Conservation (phyloP, 1,140 invertebrate species). For the fruit fly (Drosophila melanogaster) region Release_6_plus_ISO1_MT NC_004354.4:16424501-16425000, state of each 20-base stretch:
- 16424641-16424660: constrained; percentile 35
- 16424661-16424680: constrained; percentile 12
- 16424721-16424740: constrained; percentile 15
- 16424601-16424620: background rate
- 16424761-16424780: constrained; percentile 38
- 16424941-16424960: constrained; percentile 60
- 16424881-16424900: constrained; percentile 64
- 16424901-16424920: constrained; percentile 15
- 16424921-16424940: constrained; percentile 16
- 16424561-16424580: background rate
- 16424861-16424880: constrained; percentile 47
- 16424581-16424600: background rate
- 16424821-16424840: background rate
- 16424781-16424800: constrained; percentile 37
- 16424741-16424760: constrained; percentile 49
- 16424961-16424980: constrained; percentile 19
- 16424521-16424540: constrained; percentile 40
- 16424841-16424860: constrained; percentile 14
- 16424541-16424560: background rate
- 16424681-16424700: constrained; percentile 41
- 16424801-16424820: constrained; percentile 42
- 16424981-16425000: constrained; percentile 29
- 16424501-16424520: constrained; percentile 49
- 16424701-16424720: constrained; percentile 32
- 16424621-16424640: constrained; percentile 18